These are phyloP conservation scores for Coelogynopora nodosa DNA, from an alignment of 2,888 invertebrate genomes.

Conservation along the genomic window DNA sequence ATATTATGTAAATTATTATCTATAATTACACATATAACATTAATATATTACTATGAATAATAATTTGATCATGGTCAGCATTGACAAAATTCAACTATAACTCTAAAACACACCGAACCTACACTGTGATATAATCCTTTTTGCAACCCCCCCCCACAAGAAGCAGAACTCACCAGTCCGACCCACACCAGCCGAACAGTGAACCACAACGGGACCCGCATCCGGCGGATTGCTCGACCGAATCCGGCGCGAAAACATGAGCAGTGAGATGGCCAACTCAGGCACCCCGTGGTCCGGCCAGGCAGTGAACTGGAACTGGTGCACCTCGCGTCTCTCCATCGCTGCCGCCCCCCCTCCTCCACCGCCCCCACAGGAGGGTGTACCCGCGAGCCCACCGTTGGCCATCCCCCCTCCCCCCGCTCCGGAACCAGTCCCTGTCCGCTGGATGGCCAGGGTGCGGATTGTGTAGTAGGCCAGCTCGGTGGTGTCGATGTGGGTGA, in stretches of 20 bases:
- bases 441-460: conserved; percentile 71
- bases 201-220: conserved; percentile 82
- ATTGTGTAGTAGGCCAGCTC: conserved; percentile 97
- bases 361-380: background rate
- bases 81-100: no score
- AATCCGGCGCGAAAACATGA: conserved; percentile 92
- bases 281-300: conserved; percentile 47
- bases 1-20: no score
- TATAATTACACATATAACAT: no score
- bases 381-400: background rate
- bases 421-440: no score
- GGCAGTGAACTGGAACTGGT: conserved; percentile 48
- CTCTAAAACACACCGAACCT: no score
- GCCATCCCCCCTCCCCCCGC: background rate
- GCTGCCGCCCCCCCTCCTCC: background rate
- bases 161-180: conserved; percentile 93
- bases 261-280: conserved; percentile 77
- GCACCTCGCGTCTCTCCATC: conserved; percentile 44
- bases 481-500: conserved; percentile 87
- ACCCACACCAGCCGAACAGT: conserved; percentile 81
- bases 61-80: no score
- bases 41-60: no score
- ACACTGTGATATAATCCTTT: no score
- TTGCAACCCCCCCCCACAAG: no score
- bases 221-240: conserved; percentile 70